phyloP scores from a whole-genome alignment of 2,888 invertebrate genomes.

The Dorcus hopei region DNA sequence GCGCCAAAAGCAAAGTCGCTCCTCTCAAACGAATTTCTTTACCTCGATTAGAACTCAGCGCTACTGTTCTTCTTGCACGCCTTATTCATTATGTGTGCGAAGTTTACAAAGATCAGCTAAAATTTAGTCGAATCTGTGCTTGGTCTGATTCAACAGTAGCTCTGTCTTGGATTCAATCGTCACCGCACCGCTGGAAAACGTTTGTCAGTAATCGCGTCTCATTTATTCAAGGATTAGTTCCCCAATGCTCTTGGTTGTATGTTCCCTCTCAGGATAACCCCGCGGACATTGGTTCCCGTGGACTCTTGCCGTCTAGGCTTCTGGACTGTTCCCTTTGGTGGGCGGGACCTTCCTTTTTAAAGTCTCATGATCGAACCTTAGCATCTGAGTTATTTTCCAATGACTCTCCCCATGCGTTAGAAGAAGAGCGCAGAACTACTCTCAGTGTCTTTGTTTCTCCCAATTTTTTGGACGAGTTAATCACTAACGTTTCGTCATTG shows the following conservation, averaged over 20 bases:
- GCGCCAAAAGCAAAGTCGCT: slow-evolving; percentile 14
- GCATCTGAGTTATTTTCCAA: no score
- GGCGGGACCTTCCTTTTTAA: not conserved
- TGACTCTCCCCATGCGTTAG: no score
- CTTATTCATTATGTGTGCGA: no score
- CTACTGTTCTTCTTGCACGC: slow-evolving; percentile 3
- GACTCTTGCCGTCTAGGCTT: slow-evolving; percentile 10
- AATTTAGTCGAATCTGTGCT: not conserved
- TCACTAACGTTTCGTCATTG: not conserved
- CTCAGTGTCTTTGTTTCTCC: no score
- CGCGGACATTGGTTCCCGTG: slow-evolving; percentile 13
- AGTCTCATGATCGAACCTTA: no score
- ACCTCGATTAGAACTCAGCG: slow-evolving; percentile 15
- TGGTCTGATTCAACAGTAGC: slow-evolving; percentile 20
- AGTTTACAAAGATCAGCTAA: not conserved
- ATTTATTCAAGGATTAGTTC: slow-evolving; percentile 10
- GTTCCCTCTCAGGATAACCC: slow-evolving; percentile 10
- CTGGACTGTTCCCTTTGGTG: slow-evolving; percentile 2
- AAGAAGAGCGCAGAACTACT: no score
- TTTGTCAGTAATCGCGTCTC: slow-evolving; percentile 20
- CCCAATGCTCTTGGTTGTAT: slow-evolving; percentile 9
- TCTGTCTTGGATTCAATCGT: slow-evolving; percentile 16
- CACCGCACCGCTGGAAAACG: slow-evolving; percentile 18
- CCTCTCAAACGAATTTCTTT: slow-evolving; percentile 11
- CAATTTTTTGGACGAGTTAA: not conserved